Evolutionary conservation across 92 coral and sea anemone genomes (phyloP).

Genomic region (Zoanthus gigantus): DNA sequence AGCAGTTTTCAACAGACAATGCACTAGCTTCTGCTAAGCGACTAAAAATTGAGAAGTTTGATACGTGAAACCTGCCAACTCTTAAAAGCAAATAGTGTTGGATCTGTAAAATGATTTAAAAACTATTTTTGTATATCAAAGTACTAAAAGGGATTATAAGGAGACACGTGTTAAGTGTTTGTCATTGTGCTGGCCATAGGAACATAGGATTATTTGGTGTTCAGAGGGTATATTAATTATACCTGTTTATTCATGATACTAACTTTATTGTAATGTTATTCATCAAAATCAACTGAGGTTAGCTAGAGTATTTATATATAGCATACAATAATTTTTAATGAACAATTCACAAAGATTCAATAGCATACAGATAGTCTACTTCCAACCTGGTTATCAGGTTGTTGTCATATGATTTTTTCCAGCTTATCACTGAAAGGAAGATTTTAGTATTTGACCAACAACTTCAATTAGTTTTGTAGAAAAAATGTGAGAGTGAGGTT

Average conservation of each 20-base stretch:
- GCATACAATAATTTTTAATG: background rate
- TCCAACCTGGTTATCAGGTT: background rate
- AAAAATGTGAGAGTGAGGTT: no score
- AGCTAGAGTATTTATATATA: background rate
- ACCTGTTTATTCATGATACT: background rate
- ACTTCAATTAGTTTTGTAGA: no score
- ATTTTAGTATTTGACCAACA: no score
- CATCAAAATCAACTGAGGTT: background rate
- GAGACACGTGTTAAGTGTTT: constrained; percentile 1
- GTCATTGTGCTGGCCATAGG: background rate
- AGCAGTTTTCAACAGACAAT: constrained; percentile 29
- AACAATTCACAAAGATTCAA: background rate
- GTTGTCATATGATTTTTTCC: no score
- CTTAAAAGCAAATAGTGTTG: background rate
- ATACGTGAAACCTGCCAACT: constrained; percentile 50
- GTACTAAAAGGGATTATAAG: background rate
- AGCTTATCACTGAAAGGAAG: no score
- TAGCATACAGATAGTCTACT: background rate
- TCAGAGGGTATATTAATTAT: background rate
- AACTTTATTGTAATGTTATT: background rate
- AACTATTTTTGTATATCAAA: constrained; percentile 30
- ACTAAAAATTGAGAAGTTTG: constrained; percentile 70
- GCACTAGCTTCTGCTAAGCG: constrained; percentile 47
- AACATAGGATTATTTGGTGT: background rate
- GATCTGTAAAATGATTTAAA: background rate